phyloP scores from a whole-genome alignment of 2,113 vertebrate genomes.

The Numida meleagris region DNA sequence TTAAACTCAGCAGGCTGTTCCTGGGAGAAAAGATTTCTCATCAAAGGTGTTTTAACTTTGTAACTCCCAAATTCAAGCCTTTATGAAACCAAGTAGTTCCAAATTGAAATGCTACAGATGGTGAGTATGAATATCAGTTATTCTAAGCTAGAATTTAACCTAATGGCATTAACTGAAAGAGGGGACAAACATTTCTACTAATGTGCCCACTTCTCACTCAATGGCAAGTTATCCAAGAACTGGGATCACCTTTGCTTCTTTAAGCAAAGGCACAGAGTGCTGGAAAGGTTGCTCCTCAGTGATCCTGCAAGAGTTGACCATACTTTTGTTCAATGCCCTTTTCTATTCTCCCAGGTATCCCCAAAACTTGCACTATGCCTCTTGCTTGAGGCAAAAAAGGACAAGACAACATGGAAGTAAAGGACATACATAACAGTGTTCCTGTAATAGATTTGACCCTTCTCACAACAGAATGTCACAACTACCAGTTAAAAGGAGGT shows the following conservation, averaged over 20 bases:
- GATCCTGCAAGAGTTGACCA: not conserved
- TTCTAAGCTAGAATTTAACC: not conserved
- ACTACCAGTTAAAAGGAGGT: not conserved
- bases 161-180: not conserved
- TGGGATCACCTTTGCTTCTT: not conserved
- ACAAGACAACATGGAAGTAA: not conserved
- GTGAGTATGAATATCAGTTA: accelerated
- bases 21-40: not conserved
- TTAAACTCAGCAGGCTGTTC: not conserved
- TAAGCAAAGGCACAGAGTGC: not conserved
- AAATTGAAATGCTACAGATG: not conserved
- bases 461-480: not conserved
- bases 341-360: not conserved
- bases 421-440: not conserved
- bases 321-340: not conserved
- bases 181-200: too few species aligned
- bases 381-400: not conserved
- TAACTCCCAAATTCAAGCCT: not conserved
- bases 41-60: not conserved
- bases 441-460: not conserved
- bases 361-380: not conserved
- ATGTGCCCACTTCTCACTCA: not conserved
- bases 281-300: not conserved
- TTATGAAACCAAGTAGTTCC: not conserved
- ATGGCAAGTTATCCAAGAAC: not conserved